Evolutionary conservation across 2,888 invertebrate genomes (phyloP).

Genomic region (Xanthorhoe designata): DNA sequence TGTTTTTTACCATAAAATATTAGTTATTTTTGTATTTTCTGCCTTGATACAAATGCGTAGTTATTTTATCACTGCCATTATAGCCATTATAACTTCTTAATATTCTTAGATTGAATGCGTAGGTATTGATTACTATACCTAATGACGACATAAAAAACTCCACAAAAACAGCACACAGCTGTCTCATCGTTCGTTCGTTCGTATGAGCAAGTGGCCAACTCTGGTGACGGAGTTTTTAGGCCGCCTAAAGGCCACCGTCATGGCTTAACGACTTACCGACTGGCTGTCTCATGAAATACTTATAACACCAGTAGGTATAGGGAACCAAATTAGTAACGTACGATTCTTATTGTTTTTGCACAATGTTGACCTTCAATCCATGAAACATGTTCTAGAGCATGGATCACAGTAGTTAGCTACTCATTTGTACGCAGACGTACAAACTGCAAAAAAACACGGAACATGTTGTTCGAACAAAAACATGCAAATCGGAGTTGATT

Average conservation of each 20-base stretch:
- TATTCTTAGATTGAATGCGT: not conserved
- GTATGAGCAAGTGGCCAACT: no score
- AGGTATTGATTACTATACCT: not conserved
- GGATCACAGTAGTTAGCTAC: constrained; percentile 29
- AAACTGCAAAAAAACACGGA: constrained; percentile 37
- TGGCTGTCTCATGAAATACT: no score
- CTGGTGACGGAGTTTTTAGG: no score
- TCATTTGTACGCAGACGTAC: constrained; percentile 9
- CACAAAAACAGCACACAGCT: not conserved
- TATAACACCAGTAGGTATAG: not conserved
- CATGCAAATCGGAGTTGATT: constrained; percentile 44
- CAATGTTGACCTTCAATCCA: constrained; percentile 41
- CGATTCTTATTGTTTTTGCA: constrained; percentile 14
- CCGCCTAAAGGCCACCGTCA: no score
- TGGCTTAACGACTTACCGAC: no score
- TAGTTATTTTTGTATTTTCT: no score
- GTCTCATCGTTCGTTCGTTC: no score
- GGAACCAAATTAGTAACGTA: not conserved
- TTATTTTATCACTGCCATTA: constrained; percentile 1
- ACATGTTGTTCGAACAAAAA: constrained; percentile 52
- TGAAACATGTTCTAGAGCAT: constrained; percentile 20
- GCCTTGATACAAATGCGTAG: not conserved
- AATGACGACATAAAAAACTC: not conserved
- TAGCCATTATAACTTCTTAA: no score
- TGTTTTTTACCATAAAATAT: no score